Conservation (phyloP, 2,888 invertebrate species). For the Sialis fuliginosa region DNA sequence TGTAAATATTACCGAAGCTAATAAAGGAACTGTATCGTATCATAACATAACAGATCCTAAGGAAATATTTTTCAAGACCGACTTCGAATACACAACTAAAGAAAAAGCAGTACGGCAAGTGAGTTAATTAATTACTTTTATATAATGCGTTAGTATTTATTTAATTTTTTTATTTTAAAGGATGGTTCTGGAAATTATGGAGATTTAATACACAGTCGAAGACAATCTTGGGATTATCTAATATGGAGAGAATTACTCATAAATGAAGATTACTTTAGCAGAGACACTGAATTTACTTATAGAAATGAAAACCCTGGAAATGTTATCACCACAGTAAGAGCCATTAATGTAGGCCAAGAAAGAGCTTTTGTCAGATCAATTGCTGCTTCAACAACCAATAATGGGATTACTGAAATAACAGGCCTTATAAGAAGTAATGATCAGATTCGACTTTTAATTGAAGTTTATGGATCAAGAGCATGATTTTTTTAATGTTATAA, state of each 20-base stretch:
- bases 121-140: too few species aligned
- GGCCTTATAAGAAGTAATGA: background rate
- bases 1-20: too few species aligned
- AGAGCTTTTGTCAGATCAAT: background rate
- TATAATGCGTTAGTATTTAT: too few species aligned
- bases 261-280: background rate
- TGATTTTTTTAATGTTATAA: too few species aligned
- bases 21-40: too few species aligned
- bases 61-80: too few species aligned
- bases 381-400: background rate
- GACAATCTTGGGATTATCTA: background rate
- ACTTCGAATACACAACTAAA: too few species aligned
- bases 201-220: background rate
- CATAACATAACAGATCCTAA: too few species aligned
- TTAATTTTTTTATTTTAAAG: background rate
- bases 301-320: background rate
- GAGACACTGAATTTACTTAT: background rate
- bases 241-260: background rate
- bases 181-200: background rate
- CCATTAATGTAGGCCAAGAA: background rate
- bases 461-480: background rate
- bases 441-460: background rate
- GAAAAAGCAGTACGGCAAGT: too few species aligned
- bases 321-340: background rate
- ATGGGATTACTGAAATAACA: background rate